phyloP scores from a whole-genome alignment of 2,113 vertebrate genomes.

The Cephalopholis sonnerati region DNA sequence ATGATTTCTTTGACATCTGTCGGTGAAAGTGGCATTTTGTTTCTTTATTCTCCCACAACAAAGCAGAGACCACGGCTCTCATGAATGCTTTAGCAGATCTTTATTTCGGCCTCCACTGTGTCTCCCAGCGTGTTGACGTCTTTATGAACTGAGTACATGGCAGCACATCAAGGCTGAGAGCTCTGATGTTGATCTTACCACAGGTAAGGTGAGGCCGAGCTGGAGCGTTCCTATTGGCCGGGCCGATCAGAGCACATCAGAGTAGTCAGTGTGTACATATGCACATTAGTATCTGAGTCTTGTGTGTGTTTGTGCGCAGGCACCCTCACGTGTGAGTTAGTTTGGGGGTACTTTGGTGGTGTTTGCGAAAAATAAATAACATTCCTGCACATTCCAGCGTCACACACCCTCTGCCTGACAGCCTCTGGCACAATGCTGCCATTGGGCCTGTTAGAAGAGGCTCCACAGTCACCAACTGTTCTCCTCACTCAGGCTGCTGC shows the following conservation, averaged over 20 bases:
- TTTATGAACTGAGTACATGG: conserved; percentile 37
- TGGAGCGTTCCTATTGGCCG: conserved; percentile 41
- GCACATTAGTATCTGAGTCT: conserved; percentile 13
- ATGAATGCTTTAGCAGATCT: conserved; percentile 15
- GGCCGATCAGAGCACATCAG: conserved; percentile 31
- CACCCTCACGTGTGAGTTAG: conserved; percentile 29
- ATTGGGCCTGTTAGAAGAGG: conserved; percentile 62
- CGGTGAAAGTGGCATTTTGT: conserved; percentile 5
- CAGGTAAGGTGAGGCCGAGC: conserved; percentile 43
- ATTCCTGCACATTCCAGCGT: conserved; percentile 75
- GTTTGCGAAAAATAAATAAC: conserved; percentile 80
- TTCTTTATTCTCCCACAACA: conserved; percentile 12
- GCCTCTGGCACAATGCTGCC: conserved; percentile 63
- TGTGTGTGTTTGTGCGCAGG: conserved; percentile 25
- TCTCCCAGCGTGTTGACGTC: conserved; percentile 32
- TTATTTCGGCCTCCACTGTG: background rate
- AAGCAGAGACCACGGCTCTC: background rate
- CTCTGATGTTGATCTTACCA: conserved; percentile 23
- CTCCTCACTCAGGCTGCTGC: conserved; percentile 46
- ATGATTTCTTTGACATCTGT: conserved; percentile 61
- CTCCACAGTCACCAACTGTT: conserved; percentile 77
- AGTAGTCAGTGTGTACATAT: conserved; percentile 28
- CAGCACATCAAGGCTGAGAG: conserved; percentile 39
- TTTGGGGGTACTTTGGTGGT: conserved; percentile 45
- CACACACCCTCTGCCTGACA: conserved; percentile 52